phyloP scores from a whole-genome alignment of 37 sponge, comb jelly and placozoan genomes.

The Axinella damicornis region DNA sequence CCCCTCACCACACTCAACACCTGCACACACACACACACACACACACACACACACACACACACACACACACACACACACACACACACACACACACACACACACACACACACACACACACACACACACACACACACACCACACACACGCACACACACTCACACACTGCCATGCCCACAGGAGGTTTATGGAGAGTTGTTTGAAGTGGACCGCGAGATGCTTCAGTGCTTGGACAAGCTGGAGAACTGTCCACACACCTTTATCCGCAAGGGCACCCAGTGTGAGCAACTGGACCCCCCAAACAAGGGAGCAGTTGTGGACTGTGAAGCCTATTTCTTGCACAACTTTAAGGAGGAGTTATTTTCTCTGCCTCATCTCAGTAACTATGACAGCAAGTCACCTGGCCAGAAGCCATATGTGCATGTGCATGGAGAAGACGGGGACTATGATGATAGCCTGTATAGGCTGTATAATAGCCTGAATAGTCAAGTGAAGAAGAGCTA shows the following conservation, averaged over 20 bases:
- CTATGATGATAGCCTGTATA: neutral
- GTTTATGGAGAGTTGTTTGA: constrained; percentile 72
- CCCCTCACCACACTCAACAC: neutral
- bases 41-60: constrained; percentile 19
- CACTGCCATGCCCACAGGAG: too few species aligned
- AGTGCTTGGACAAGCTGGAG: constrained; percentile 57
- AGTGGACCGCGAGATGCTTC: constrained; percentile 62
- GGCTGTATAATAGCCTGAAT: too few species aligned
- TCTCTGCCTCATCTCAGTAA: neutral
- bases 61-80: constrained; percentile 19
- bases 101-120: constrained; percentile 8
- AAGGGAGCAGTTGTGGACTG: constrained; percentile 1
- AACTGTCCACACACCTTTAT: constrained; percentile 49
- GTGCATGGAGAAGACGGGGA: neutral
- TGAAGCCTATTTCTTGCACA: constrained; percentile 54
- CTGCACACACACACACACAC: neutral
- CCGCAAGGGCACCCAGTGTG: constrained; percentile 25
- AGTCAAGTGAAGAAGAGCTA: neutral
- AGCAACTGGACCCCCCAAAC: neutral
- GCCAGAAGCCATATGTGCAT: neutral
- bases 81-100: constrained; percentile 19
- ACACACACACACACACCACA: too few species aligned
- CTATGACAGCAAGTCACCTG: neutral
- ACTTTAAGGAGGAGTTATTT: constrained; percentile 32
- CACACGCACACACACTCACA: too few species aligned